Percentiles rank a stretch among this genome's conserved stretches.
Conservation (phyloP, 2,888 invertebrate genomes). For the Buathra laborator region DNA sequence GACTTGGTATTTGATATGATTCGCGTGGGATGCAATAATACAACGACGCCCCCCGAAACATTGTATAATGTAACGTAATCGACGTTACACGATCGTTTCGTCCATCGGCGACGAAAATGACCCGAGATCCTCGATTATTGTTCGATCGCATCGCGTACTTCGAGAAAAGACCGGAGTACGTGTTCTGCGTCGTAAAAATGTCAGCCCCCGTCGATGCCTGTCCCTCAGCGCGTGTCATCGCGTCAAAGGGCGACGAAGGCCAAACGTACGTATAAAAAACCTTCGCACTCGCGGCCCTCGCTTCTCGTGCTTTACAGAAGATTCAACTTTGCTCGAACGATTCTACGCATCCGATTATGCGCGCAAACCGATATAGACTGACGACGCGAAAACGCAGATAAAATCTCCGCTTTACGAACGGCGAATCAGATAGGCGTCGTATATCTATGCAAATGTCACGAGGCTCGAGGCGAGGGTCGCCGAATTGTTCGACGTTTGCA, state of each 20-base stretch:
- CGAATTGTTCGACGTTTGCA: background rate
- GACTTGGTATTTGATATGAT: background rate
- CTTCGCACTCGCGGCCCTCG: background rate
- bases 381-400: conserved; percentile 28
- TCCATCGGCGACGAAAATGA: conserved; percentile 36
- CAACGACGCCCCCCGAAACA: conserved; percentile 30
- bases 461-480: conserved; percentile 18
- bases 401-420: conserved; percentile 33
- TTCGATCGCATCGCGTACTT: conserved; percentile 27
- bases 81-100: conserved; percentile 60
- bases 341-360: background rate
- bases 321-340: conserved; percentile 28
- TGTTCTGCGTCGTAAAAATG: conserved; percentile 55
- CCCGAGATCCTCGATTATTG: conserved; percentile 33
- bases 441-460: conserved; percentile 68
- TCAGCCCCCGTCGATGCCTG: conserved; percentile 24
- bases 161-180: conserved; percentile 53
- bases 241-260: conserved; percentile 26
- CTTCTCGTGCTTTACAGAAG: conserved; percentile 8
- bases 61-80: conserved; percentile 67
- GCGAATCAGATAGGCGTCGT: conserved; percentile 55
- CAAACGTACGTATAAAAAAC: conserved; percentile 8
- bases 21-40: background rate
- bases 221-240: background rate
- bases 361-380: conserved; percentile 10